Evolutionary conservation across 2,797 vertebrate genomes (phyloP).

Genomic region (Neostethus bicornis): DNA sequence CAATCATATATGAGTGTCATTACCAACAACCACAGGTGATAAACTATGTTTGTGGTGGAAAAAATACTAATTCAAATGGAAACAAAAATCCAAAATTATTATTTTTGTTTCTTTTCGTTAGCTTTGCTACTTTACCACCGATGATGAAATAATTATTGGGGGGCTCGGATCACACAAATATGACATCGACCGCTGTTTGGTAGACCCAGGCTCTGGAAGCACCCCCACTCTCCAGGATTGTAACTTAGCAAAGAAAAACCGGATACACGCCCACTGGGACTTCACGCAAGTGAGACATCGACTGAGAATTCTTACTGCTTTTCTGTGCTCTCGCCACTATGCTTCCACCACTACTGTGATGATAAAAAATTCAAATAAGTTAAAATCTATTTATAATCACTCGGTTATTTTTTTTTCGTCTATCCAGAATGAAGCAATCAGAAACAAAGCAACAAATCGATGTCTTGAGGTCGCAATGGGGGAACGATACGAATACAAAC

Average conservation of each 20-base stretch:
- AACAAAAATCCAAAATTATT: accelerated
- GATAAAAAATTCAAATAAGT: no score
- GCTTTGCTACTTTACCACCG: slow-evolving; percentile 49
- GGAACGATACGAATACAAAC: slow-evolving; percentile 11
- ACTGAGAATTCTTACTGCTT: neutral
- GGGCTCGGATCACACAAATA: slow-evolving; percentile 55
- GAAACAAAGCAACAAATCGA: slow-evolving; percentile 53
- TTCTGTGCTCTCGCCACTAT: no score
- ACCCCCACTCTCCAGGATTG: slow-evolving; percentile 46
- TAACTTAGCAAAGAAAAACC: slow-evolving; percentile 18
- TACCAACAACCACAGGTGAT: slow-evolving; percentile 47
- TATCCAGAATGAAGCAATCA: slow-evolving; percentile 54
- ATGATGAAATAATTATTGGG: slow-evolving; percentile 51
- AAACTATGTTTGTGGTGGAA: neutral
- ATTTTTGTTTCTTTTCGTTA: slow-evolving; percentile 7
- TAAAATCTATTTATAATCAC: no score
- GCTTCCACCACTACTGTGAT: no score
- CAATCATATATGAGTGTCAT: slow-evolving; percentile 47
- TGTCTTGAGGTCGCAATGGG: slow-evolving; percentile 55
- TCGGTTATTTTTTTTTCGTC: no score
- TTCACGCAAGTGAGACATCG: slow-evolving; percentile 57
- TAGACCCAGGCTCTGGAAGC: slow-evolving; percentile 44
- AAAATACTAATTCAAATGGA: neutral
- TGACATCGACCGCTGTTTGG: slow-evolving; percentile 49
- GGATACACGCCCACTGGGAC: slow-evolving; percentile 54